Base-by-base conservation (phyloP, 35 echinoderm and acorn worm species). In the Hemicentrotus pulcherrimus region DNA sequence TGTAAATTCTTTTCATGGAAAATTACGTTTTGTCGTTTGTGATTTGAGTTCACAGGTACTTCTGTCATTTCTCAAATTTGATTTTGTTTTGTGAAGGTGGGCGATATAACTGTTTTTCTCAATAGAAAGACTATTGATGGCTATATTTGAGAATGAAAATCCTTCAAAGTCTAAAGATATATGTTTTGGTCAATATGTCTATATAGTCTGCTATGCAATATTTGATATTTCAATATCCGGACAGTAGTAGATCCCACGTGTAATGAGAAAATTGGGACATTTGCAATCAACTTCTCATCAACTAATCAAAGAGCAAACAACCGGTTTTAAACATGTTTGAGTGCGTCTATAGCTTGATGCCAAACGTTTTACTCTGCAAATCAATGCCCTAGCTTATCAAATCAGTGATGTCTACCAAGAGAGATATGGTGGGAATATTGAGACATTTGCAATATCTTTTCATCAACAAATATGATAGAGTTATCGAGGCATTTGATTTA, bases 211-310 rank as follows among this genome's bases (percentile, higher is more conserved):
- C 50, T 55, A 7, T 28, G 5, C 24, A n/a, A 78, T 78, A 78
- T 78, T 78, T 78, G 65, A 7, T 78, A 78, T 22, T 78, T 22
- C 65, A 78, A 78, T 78, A 78, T n/a, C 7, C 0, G 12, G 28
- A 24, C 61, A 24, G 4, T 78, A 78, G 18, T 28, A n/a, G 16
- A 28, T n/a, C 19, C 7, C 3, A 78, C 52, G 7, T 78, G 65
- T 28, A n/a, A 59, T 41, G 50, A 55, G 35, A 55, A 55, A 55
- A 55, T n/a, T 22, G 65, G 65, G 65, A 78, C 65, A n/a, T 78
- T 78, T 78, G 65, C 65, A 78, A 78, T 78, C 65, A 78, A 78
- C 28, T 78, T 78, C 65, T 78, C 65, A 78, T 78, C 65, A 78
- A 78, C 19, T n/a, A 28, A 22, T 78, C 65, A n/a, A 8, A 78